Percentiles rank a stretch among this genome's conserved stretches.
These are phyloP conservation scores for Axis porcinus DNA, from an alignment of 2,113 vertebrate genomes.

Conservation along the genomic window DNA sequence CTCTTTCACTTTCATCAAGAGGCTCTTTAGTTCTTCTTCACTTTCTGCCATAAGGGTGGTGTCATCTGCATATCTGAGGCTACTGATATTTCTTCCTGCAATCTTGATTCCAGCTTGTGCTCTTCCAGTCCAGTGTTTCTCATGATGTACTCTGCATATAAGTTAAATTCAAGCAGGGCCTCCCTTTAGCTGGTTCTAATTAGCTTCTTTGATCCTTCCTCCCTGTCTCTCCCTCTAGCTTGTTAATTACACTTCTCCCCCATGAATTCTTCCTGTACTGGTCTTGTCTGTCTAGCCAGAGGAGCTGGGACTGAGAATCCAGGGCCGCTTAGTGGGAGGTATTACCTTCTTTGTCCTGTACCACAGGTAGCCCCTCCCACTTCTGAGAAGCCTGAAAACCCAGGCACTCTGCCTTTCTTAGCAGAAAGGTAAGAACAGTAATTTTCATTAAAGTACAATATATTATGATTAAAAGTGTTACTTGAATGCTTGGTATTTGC, in stretches of 20 bases:
- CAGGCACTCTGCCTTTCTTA: background rate
- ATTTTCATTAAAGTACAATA: background rate
- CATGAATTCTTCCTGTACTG: background rate
- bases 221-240: background rate
- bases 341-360: background rate
- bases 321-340: background rate
- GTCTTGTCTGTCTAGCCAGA: slow-evolving; percentile 23
- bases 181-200: slow-evolving; percentile 54
- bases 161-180: background rate
- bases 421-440: slow-evolving; percentile 9
- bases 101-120: background rate
- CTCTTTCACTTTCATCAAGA: background rate
- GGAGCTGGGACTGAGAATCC: background rate
- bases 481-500: background rate
- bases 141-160: background rate
- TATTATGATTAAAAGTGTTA: background rate
- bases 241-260: slow-evolving; percentile 60
- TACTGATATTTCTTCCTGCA: background rate
- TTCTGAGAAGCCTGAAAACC: background rate
- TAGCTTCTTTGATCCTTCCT: slow-evolving; percentile 59
- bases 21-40: background rate
- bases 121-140: background rate
- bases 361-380: background rate
- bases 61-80: background rate
- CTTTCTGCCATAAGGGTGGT: background rate